These are phyloP conservation scores for Epinotia nisella DNA, from an alignment of 2,888 invertebrate genomes.

Conservation along the genomic window DNA sequence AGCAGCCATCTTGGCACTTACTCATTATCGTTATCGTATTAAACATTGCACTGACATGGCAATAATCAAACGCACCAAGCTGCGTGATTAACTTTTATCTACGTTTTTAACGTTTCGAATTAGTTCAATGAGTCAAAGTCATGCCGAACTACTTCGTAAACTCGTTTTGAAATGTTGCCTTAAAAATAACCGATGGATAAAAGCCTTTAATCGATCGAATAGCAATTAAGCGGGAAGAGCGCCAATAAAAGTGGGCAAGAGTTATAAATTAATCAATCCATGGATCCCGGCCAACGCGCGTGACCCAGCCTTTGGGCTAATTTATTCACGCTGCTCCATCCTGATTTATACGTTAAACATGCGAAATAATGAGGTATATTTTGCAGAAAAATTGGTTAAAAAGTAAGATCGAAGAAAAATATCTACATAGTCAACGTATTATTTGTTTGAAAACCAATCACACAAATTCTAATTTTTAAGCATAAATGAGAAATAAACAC, in stretches of 20 bases:
- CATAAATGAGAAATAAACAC: background rate
- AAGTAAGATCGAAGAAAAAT: background rate
- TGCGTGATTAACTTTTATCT: too few relatives aligned
- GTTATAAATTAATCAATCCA: conserved; percentile 79
- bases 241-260: conserved; percentile 73
- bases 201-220: conserved; percentile 59
- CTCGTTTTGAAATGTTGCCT: background rate
- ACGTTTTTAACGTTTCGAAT: background rate
- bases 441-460: background rate
- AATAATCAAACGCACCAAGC: background rate
- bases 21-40: too few relatives aligned
- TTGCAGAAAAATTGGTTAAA: background rate
- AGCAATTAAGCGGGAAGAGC: conserved; percentile 76
- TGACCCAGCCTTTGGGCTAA: conserved; percentile 46
- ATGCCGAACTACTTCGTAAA: background rate
- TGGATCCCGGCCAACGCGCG: conserved; percentile 60
- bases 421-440: too few relatives aligned
- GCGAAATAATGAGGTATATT: conserved; percentile 27
- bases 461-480: background rate
- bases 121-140: background rate
- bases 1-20: too few relatives aligned
- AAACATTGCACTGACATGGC: too few relatives aligned
- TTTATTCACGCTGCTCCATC: conserved; percentile 32
- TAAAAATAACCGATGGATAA: conserved; percentile 12
- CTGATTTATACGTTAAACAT: conserved; percentile 35